These are phyloP conservation scores for Melitaea athalia DNA, from an alignment of 2,888 invertebrate species.

Conservation along the genomic window DNA sequence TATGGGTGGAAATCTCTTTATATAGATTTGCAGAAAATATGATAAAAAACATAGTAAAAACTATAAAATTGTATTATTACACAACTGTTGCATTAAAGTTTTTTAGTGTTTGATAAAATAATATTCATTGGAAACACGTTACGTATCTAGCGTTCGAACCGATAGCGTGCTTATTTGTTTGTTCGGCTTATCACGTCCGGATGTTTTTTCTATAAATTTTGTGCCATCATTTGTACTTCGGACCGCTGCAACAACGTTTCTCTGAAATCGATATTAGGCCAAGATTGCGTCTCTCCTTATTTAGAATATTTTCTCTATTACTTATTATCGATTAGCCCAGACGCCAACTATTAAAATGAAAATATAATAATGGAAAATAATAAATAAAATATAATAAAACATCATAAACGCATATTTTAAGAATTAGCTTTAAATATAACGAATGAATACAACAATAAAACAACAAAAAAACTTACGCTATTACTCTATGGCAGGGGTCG, in stretches of 20 bases:
- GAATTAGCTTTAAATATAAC: constrained; percentile 6
- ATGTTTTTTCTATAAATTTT: constrained; percentile 81
- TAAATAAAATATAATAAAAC: background rate
- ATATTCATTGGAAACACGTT: constrained; percentile 67
- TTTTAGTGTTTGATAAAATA: constrained; percentile 55
- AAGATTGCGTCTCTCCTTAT: constrained; percentile 56
- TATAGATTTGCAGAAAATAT: background rate
- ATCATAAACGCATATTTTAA: background rate
- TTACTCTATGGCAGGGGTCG: too few relatives aligned
- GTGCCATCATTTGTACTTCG: constrained; percentile 74
- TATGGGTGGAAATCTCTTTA: too few relatives aligned
- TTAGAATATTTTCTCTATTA: background rate
- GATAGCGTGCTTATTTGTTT: constrained; percentile 80
- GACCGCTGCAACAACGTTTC: constrained; percentile 65
- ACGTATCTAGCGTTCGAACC: constrained; percentile 77
- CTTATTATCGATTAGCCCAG: background rate
- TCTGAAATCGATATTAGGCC: constrained; percentile 73
- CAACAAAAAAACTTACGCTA: constrained; percentile 16
- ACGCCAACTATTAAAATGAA: background rate
- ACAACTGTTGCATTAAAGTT: constrained; percentile 19
- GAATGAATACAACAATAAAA: background rate
- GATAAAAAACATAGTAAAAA: background rate
- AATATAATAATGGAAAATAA: too few relatives aligned
- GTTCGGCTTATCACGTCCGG: constrained; percentile 81
- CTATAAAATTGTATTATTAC: background rate